A percentile compares a stretch with the other conserved stretches of the same genome.
Evolutionary conservation across 2,113 vertebrate species (phyloP).

Genomic region (Saccopteryx bilineata): DNA sequence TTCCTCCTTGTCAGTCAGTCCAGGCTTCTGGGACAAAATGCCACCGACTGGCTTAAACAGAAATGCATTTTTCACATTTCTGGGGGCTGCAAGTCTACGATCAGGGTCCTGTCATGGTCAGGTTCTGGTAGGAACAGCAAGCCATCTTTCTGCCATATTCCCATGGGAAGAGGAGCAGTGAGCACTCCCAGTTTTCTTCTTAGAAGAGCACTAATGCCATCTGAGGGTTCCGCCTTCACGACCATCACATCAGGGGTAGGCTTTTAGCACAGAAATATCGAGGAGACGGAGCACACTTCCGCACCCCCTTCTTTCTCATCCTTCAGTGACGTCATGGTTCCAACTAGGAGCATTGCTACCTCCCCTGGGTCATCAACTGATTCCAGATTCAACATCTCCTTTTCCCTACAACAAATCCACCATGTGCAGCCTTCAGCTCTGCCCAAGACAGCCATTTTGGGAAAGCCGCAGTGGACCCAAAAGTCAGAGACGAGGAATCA

Average conservation of each 20-base stretch:
- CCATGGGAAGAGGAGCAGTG: too few species aligned
- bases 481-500: not conserved
- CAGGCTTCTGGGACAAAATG: not conserved
- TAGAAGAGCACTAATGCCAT: not conserved
- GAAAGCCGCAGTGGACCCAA: not conserved
- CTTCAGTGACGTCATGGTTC: not conserved
- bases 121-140: rapidly evolving
- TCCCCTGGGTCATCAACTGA: not conserved
- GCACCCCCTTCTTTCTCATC: not conserved
- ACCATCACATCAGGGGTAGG: too few species aligned
- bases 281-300: not conserved
- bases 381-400: not conserved
- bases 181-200: not conserved
- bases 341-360: not conserved
- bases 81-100: not conserved
- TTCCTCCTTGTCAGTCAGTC: not conserved
- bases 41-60: too few species aligned
- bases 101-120: not conserved
- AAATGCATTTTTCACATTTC: not conserved
- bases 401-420: not conserved
- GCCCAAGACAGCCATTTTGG: not conserved
- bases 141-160: not conserved
- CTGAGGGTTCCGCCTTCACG: not conserved
- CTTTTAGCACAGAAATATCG: not conserved
- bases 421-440: not conserved